These are phyloP conservation scores for Isurus oxyrinchus DNA, from an alignment of 2,113 vertebrate species.

Conservation along the genomic window DNA sequence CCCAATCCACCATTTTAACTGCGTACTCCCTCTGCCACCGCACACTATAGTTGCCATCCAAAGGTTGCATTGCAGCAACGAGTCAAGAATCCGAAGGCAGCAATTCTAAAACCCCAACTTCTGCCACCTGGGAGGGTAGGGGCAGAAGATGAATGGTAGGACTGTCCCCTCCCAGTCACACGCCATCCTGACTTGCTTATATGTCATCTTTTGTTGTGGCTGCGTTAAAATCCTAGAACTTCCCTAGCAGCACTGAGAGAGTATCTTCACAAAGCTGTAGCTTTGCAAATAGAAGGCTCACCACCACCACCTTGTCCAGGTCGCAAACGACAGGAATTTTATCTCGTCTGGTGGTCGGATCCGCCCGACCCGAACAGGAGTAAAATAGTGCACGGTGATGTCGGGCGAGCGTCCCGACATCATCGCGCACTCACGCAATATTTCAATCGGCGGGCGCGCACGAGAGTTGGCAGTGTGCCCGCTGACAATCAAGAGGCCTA, in stretches of 20 bases:
- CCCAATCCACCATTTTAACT: neutral
- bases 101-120: neutral
- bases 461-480: no score
- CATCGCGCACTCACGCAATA: no score
- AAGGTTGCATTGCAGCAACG: neutral
- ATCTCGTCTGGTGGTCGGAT: no score
- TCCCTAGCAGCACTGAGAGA: neutral
- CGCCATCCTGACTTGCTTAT: neutral
- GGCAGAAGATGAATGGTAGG: neutral
- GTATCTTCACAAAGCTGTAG: neutral
- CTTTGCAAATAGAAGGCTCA: neutral
- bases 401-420: no score
- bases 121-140: neutral
- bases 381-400: no score
- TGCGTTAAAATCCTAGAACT: neutral
- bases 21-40: no score
- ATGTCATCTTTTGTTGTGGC: neutral
- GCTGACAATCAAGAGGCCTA: no score
- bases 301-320: neutral
- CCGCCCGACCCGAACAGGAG: no score
- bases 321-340: no score
- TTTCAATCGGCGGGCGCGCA: no score
- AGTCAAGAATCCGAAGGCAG: neutral
- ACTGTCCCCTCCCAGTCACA: neutral
- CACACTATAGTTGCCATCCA: neutral